Conservation (phyloP, 1,140 invertebrate species). For the Ceratitis capitata region DNA sequence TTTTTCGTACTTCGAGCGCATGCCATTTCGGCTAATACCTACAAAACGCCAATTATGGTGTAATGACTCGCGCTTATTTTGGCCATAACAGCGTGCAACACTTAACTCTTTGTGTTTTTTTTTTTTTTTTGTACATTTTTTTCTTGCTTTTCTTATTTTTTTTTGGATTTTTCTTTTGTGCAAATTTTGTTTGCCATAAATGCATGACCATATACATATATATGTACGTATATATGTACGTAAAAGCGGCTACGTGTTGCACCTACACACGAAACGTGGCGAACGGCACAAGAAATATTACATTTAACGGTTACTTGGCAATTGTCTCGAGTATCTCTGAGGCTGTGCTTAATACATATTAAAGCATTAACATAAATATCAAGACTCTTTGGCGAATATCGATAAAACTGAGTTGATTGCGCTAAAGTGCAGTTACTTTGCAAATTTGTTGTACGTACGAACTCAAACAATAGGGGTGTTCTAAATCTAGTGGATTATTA, state of each 20-base stretch:
- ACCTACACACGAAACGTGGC: not conserved
- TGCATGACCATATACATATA: no score
- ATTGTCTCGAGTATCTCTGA: not conserved
- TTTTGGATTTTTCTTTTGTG: not conserved
- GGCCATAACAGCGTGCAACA: not conserved
- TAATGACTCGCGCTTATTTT: not conserved
- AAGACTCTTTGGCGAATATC: not conserved
- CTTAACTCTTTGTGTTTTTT: not conserved
- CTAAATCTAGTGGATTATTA: not conserved
- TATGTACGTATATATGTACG: no score
- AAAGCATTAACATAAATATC: not conserved
- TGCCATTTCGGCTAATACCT: not conserved
- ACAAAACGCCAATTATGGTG: not conserved
- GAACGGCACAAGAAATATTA: not conserved
- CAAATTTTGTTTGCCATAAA: not conserved
- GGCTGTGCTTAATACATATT: not conserved
- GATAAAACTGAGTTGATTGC: not conserved
- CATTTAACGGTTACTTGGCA: constrained; percentile 3
- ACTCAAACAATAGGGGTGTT: not conserved
- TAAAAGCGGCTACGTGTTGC: no score
- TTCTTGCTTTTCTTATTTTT: not conserved
- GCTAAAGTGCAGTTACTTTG: not conserved
- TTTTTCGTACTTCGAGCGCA: no score
- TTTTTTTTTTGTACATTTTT: not conserved
- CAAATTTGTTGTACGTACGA: not conserved